Conservation (phyloP, 2,888 invertebrate species). For the Mimachlamys varia region DNA sequence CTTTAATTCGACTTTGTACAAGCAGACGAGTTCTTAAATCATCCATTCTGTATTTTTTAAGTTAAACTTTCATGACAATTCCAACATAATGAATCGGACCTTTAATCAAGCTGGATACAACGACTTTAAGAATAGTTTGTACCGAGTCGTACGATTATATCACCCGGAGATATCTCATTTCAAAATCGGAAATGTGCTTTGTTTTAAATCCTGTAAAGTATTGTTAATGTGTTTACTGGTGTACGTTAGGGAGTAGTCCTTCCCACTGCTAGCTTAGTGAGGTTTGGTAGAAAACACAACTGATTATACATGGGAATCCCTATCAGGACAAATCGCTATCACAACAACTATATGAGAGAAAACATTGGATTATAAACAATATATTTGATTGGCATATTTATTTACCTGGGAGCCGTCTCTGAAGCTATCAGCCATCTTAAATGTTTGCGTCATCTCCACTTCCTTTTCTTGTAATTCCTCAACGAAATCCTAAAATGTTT, state of each 20-base stretch:
- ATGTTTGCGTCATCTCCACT: constrained; percentile 70
- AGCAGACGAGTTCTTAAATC: too few species aligned
- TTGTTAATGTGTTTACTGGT: background rate
- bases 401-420: constrained; percentile 75
- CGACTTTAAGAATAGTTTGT: too few species aligned
- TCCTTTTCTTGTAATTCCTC: constrained; percentile 75
- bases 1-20: too few species aligned
- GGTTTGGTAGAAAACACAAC: background rate
- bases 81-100: too few species aligned
- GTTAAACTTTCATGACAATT: too few species aligned
- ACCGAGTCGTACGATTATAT: background rate
- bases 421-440: constrained; percentile 74
- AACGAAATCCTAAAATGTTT: constrained; percentile 69
- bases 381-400: background rate
- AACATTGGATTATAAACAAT: too few species aligned
- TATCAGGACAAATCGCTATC: too few species aligned
- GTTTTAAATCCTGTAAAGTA: background rate
- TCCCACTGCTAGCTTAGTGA: background rate
- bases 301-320: too few species aligned
- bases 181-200: background rate
- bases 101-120: too few species aligned
- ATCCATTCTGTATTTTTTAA: too few species aligned
- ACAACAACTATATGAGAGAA: too few species aligned
- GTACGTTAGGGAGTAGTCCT: background rate
- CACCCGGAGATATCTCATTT: background rate